Conservation (phyloP, 2,113 vertebrate genomes). For the Mastomys natalensis region DNA sequence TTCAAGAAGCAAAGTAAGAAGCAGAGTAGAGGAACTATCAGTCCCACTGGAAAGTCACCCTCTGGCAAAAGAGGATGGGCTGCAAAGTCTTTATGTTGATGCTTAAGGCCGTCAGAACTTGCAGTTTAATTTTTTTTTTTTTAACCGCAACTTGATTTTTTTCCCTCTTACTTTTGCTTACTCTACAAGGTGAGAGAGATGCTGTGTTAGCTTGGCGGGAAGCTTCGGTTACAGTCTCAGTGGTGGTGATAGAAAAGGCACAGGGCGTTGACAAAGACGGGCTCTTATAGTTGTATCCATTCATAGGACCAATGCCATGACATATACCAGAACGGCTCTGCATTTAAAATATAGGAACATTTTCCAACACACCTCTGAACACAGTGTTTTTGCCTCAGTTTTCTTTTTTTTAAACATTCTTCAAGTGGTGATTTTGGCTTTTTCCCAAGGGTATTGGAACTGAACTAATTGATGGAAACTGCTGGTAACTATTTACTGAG, state of each 20-base stretch:
- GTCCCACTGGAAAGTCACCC: conserved; percentile 62
- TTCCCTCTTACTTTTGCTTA: background rate
- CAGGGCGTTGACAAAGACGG: background rate
- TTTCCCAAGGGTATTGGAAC: background rate
- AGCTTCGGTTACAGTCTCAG: background rate
- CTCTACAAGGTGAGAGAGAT: background rate
- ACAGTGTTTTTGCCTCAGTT: background rate
- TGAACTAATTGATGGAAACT: background rate
- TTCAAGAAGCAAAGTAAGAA: conserved; percentile 59
- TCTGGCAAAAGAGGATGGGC: conserved; percentile 66
- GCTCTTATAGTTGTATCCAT: background rate
- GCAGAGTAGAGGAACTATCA: conserved; percentile 69
- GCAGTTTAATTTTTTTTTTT: background rate
- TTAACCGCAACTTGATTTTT: background rate
- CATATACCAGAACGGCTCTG: background rate
- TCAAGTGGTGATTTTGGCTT: background rate
- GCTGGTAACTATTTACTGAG: background rate
- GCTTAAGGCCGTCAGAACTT: background rate
- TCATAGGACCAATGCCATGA: background rate
- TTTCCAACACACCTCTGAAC: background rate
- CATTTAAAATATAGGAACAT: background rate
- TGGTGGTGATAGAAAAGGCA: background rate
- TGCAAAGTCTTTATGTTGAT: conserved; percentile 49
- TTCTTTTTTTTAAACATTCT: background rate
- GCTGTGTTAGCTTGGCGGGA: conserved; percentile 8